Evolutionary conservation across 2,888 invertebrate species (phyloP), one percentile per base, ranked within the genome.

Genomic region (Minunthozetes semirufus): DNA sequence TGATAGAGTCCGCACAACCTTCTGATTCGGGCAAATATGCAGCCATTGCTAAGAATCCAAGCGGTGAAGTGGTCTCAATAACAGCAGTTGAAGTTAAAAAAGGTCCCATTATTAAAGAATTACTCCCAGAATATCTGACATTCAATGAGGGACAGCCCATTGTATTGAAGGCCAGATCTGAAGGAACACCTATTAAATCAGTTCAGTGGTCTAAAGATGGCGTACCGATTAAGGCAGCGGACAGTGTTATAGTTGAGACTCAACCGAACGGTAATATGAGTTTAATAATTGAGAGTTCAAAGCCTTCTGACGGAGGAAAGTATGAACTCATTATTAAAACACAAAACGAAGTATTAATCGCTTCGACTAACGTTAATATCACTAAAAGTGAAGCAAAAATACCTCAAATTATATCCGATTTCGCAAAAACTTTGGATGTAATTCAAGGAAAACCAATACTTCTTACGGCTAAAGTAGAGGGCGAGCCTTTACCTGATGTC

Each of bases 401-500:
- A 38, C 72, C 75, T 0, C 1, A 42, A 38, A 27, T 75, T 11
- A 17, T 42, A 11, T 13, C 42, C 8, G 59, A 72, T 13, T 72
- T 72, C 17, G 61, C 80, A 81, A 27, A 82, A 82, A 19, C 83
- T 89, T 80, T 95, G 95, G 86, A 85, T 94, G 15, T 88, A 4
- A 4, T 68, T 11, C 76, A 77, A 72, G 91, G 90, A 0, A 90
- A 92, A 78, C 88, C 89, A 0, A 85, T 94, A 0, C 89, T 89
- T 78, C 86, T 98, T 11, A 90, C 90, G 81, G 92, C 93, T 0
- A 59, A 72, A 48, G 88, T 90, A 8, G 84, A 84, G 81, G 97
- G 96, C 0, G 94, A 94, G 84, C 98, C 98, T 0, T 93, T 94
- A 83, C 98, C 98, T 4, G 91, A 89, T 82, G 91, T 97, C 88